Conservation (phyloP, 2,888 invertebrate genomes). For the Rhyacophila evoluta region DNA sequence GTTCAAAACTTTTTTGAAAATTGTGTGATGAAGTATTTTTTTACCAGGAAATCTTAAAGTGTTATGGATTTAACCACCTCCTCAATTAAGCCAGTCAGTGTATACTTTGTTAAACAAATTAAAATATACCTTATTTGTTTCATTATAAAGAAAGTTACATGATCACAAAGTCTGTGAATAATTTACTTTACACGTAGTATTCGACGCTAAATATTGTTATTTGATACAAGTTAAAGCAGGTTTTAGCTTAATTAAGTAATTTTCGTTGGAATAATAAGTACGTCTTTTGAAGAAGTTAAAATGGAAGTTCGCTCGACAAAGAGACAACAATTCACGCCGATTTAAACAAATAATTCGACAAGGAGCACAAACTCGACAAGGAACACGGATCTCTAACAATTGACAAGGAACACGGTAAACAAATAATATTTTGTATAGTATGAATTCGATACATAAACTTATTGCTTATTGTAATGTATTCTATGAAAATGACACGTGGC, state of each 20-base stretch:
- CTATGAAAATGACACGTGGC: no score
- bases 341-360: conserved; percentile 3
- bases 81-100: no score
- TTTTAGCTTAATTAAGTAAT: conserved; percentile 19
- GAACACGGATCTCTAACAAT: no score
- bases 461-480: no score
- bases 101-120: not conserved
- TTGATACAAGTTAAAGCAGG: not conserved
- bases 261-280: conserved; percentile 7
- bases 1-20: no score
- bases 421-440: no score
- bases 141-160: not conserved
- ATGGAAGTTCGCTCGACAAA: not conserved
- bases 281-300: conserved; percentile 6
- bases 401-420: no score
- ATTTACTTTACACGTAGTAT: conserved; percentile 9
- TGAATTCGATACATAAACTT: no score
- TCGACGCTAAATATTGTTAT: not conserved
- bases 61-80: no score
- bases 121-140: not conserved
- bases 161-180: not conserved
- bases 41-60: no score
- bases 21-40: no score
- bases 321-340: conserved; percentile 14
- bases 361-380: not conserved